phyloP scores from a whole-genome alignment of 2,888 invertebrate genomes.

The Acanthosepion pharaonis region DNA sequence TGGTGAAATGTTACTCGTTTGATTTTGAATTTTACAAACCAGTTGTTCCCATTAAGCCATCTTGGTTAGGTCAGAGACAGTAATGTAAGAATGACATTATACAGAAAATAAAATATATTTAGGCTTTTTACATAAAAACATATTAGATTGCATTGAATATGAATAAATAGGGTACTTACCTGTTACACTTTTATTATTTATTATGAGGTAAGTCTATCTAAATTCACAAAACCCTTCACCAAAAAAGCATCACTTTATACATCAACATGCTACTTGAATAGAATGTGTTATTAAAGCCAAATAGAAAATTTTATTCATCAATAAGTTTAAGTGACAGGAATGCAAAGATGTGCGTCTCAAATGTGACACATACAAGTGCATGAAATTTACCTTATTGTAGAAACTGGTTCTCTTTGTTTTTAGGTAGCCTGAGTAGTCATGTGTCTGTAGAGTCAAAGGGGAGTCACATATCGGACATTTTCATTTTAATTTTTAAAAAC shows the following conservation, averaged over 20 bases:
- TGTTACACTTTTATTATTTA: too few species aligned
- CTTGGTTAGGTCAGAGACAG: too few species aligned
- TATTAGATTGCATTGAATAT: too few species aligned
- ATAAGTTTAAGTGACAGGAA: neutral
- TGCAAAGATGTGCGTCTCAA: neutral
- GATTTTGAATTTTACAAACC: too few species aligned
- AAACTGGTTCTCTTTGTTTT: neutral
- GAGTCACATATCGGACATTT: neutral
- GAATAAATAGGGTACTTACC: too few species aligned
- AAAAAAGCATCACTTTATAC: neutral
- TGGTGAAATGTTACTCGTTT: too few species aligned
- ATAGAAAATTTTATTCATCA: neutral
- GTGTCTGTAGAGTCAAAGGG: neutral
- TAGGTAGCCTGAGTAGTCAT: constrained; percentile 34
- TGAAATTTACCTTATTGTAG: neutral
- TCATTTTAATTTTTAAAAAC: neutral
- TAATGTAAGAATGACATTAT: too few species aligned
- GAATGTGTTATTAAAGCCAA: neutral
- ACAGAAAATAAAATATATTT: too few species aligned
- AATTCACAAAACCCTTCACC: neutral
- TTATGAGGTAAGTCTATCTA: too few species aligned
- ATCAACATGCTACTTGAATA: neutral
- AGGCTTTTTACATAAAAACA: too few species aligned
- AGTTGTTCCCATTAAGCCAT: too few species aligned
- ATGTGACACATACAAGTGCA: neutral